Evolutionary conservation across 2,113 vertebrate genomes (phyloP).

Genomic region (Candoia aspera): DNA sequence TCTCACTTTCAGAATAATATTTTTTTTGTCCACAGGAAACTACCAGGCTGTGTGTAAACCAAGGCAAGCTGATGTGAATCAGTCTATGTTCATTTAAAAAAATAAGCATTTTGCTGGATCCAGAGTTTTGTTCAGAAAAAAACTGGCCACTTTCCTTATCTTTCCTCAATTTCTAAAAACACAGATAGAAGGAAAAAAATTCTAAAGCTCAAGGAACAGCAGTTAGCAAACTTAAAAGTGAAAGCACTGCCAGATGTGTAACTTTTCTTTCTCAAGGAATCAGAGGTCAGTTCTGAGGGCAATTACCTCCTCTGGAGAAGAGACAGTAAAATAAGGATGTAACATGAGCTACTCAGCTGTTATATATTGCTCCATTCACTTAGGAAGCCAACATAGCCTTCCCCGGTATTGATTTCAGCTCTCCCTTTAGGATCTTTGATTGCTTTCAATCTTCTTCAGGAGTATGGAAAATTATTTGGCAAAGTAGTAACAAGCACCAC

Average conservation of each 20-base stretch:
- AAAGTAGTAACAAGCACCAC: conserved; percentile 6
- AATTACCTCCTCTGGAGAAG: conserved; percentile 42
- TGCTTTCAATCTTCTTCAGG: background rate
- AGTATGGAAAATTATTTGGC: background rate
- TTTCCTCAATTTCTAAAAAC: conserved; percentile 25
- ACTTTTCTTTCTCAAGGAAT: conserved; percentile 39
- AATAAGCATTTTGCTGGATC: background rate
- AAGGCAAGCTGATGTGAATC: no score
- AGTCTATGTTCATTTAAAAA: background rate
- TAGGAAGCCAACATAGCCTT: background rate
- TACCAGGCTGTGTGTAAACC: background rate
- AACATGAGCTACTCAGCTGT: conserved; percentile 33
- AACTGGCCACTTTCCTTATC: background rate
- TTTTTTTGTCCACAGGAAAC: background rate
- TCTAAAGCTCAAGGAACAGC: background rate
- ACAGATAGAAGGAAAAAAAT: conserved; percentile 5
- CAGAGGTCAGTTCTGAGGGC: conserved; percentile 31
- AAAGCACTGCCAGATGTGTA: conserved; percentile 31
- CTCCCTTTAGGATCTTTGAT: background rate
- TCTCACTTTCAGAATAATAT: background rate
- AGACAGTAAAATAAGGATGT: conserved; percentile 35
- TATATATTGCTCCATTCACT: conserved; percentile 1
- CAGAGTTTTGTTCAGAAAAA: conserved; percentile 7
- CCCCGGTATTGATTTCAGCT: conserved; percentile 2
- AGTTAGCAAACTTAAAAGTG: background rate